These are phyloP conservation scores for Cyaniris semiargus DNA, from an alignment of 2,888 invertebrate species.

Conservation along the genomic window DNA sequence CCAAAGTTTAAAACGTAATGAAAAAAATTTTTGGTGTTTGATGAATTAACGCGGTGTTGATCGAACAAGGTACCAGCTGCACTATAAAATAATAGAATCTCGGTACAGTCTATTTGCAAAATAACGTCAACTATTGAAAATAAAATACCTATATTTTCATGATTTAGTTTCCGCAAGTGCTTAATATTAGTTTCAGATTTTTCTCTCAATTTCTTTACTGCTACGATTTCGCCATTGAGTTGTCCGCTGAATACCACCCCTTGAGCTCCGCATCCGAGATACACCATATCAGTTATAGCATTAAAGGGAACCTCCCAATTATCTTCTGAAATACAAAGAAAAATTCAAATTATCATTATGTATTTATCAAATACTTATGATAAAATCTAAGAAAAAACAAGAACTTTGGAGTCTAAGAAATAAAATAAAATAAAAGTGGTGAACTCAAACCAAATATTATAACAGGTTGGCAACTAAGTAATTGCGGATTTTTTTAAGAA, in stretches of 20 bases:
- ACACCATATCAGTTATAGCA: conserved; percentile 90
- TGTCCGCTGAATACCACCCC: conserved; percentile 96
- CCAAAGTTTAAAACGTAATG: too few species aligned
- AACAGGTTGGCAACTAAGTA: too few species aligned
- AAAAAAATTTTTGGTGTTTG: too few species aligned
- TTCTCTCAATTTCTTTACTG: conserved; percentile 97
- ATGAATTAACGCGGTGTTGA: too few species aligned
- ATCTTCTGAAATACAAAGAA: conserved; percentile 70
- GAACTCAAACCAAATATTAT: too few species aligned
- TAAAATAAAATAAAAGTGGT: too few species aligned
- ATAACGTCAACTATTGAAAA: neutral
- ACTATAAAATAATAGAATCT: too few species aligned
- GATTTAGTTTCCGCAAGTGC: conserved; percentile 94
- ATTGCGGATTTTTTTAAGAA: too few species aligned
- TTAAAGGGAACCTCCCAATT: conserved; percentile 98
- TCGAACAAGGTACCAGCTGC: too few species aligned
- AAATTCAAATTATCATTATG: neutral
- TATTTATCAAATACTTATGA: too few species aligned
- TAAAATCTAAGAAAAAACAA: too few species aligned
- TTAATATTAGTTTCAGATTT: conserved; percentile 95
- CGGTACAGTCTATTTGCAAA: neutral
- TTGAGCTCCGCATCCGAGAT: conserved; percentile 97
- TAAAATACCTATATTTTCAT: conserved; percentile 89
- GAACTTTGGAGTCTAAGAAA: too few species aligned
- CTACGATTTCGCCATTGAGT: conserved; percentile 90